These are phyloP conservation scores for Xylocopa sonorina DNA, from an alignment of 1,140 invertebrate genomes.

Conservation along the genomic window DNA sequence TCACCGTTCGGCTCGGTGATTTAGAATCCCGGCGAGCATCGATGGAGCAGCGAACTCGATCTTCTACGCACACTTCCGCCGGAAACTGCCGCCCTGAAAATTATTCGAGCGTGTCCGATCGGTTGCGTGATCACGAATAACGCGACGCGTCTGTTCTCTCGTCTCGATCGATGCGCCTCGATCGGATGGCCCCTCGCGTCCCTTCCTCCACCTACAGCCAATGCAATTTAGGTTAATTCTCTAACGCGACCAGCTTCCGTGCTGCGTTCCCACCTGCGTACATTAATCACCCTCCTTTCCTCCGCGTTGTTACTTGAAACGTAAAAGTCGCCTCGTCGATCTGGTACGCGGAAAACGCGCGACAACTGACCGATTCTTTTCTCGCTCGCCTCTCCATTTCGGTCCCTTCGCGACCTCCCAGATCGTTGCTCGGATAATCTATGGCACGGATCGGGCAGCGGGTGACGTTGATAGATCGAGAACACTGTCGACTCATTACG, in stretches of 20 bases:
- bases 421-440: conserved; percentile 38
- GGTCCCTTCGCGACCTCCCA: conserved; percentile 1
- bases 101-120: conserved; percentile 70
- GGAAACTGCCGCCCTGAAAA: conserved; percentile 74
- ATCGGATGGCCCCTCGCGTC: not conserved
- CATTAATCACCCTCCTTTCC: not conserved
- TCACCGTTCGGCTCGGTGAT: conserved; percentile 54
- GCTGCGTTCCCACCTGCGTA: not conserved
- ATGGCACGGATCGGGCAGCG: conserved; percentile 18
- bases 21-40: conserved; percentile 39
- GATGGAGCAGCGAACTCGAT: conserved; percentile 62
- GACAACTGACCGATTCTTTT: conserved; percentile 1
- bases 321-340: not conserved
- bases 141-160: conserved; percentile 49
- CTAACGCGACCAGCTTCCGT: not conserved
- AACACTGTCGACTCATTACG: conserved; percentile 47
- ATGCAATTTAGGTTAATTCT: conserved; percentile 19
- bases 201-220: not conserved
- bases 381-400: not conserved
- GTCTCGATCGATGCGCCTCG: conserved; percentile 48
- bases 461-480: conserved; percentile 55
- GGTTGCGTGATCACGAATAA: conserved; percentile 50
- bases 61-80: conserved; percentile 60
- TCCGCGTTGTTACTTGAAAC: not conserved
- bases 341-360: not conserved